Evolutionary conservation across 2,888 invertebrate genomes (phyloP).

Genomic region (Camponotus fellah): DNA sequence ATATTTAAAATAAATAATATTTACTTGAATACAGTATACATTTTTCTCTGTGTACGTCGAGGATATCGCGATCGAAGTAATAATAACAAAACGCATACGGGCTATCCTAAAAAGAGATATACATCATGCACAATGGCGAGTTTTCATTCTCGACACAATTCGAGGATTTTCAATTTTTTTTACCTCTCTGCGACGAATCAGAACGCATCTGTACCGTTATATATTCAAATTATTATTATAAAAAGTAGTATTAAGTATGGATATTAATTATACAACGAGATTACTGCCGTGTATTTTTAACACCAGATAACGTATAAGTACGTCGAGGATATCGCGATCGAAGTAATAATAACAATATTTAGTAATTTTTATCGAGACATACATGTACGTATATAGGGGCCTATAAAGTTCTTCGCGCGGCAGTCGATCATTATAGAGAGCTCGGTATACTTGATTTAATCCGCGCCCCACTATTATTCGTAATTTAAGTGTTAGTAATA

Average conservation of each 20-base stretch:
- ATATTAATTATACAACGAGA: background rate
- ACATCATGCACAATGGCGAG: background rate
- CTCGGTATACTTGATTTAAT: constrained; percentile 22
- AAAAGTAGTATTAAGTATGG: background rate
- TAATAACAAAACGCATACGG: background rate
- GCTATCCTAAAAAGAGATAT: constrained; percentile 2
- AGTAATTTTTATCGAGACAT: constrained; percentile 5
- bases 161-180: background rate
- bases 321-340: constrained; percentile 1
- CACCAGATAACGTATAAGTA: background rate
- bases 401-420: constrained; percentile 23
- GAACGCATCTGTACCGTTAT: background rate
- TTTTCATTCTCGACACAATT: background rate
- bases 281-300: background rate
- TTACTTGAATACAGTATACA: too few relatives aligned
- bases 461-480: constrained; percentile 17
- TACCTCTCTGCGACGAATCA: background rate
- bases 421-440: constrained; percentile 27
- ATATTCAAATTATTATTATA: background rate
- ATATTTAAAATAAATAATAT: too few relatives aligned
- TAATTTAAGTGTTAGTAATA: constrained; percentile 40
- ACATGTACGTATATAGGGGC: background rate
- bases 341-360: constrained; percentile 26
- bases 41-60: too few relatives aligned
- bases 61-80: too few relatives aligned